These are phyloP conservation scores for Nicator chloris DNA, from an alignment of 2,113 vertebrate genomes.

Conservation along the genomic window DNA sequence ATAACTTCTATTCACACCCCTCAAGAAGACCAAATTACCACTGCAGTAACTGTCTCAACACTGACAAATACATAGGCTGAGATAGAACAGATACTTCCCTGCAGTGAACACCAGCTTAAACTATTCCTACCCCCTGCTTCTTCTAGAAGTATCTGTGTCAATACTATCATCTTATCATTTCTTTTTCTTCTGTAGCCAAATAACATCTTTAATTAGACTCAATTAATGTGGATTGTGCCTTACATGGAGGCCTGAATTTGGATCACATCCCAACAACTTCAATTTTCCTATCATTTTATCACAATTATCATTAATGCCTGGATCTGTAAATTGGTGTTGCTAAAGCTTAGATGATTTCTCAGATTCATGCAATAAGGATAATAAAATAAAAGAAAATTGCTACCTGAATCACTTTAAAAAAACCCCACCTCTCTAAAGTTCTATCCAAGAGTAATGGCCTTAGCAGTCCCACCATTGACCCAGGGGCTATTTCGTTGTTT, in stretches of 20 bases:
- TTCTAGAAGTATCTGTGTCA: not conserved
- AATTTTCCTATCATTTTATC: not conserved
- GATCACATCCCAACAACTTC: not conserved
- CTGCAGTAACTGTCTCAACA: not conserved
- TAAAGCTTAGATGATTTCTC: not conserved
- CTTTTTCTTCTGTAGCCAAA: conserved; percentile 28
- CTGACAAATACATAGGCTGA: not conserved
- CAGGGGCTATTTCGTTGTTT: not conserved
- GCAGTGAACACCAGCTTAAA: not conserved
- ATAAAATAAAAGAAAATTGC: not conserved
- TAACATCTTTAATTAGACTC: not conserved
- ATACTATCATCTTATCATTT: not conserved
- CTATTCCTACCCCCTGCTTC: not conserved
- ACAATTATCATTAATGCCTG: not conserved
- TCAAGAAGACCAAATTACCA: not conserved
- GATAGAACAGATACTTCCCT: not conserved
- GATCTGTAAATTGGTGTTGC: not conserved
- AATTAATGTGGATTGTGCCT: not conserved
- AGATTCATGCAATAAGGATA: not conserved
- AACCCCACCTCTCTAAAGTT: not conserved
- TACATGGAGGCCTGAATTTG: not conserved
- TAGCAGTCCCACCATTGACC: not conserved
- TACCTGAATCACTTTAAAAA: not conserved
- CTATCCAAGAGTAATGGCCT: not conserved
- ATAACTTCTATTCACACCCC: not conserved